phyloP scores from a whole-genome alignment of 2,113 vertebrate genomes.

The Istiophorus platypterus region DNA sequence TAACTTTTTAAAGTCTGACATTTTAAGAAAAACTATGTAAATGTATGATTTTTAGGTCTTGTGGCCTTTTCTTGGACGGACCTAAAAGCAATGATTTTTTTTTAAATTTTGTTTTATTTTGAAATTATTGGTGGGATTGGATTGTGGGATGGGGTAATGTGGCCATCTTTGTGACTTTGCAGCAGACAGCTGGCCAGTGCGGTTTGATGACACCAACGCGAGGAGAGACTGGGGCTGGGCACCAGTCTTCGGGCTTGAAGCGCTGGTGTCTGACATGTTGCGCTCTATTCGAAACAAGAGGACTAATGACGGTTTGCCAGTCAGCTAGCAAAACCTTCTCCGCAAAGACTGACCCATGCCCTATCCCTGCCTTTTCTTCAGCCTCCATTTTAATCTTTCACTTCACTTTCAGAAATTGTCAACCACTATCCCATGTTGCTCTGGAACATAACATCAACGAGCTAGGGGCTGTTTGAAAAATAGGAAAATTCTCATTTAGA shows the following conservation, averaged over 20 bases:
- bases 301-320: constrained; percentile 67
- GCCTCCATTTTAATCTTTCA: constrained; percentile 44
- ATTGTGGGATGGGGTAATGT: background rate
- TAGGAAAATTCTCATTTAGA: constrained; percentile 50
- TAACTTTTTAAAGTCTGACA: too few relatives aligned
- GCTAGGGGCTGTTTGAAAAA: constrained; percentile 34
- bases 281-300: constrained; percentile 72
- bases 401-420: constrained; percentile 41
- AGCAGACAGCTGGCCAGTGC: constrained; percentile 86
- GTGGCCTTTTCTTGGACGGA: background rate
- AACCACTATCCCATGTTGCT: constrained; percentile 35
- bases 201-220: constrained; percentile 85
- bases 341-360: constrained; percentile 51
- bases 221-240: constrained; percentile 84
- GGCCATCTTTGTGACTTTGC: constrained; percentile 43
- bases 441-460: constrained; percentile 26
- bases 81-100: background rate
- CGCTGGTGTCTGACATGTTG: constrained; percentile 84
- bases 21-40: too few relatives aligned
- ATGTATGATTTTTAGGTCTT: background rate
- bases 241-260: constrained; percentile 75
- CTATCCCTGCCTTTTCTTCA: constrained; percentile 42
- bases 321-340: constrained; percentile 67
- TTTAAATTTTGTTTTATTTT: background rate
- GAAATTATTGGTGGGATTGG: background rate